A percentile compares a stretch with the other conserved stretches of the same genome.
These are phyloP conservation scores for Achlya flavicornis DNA, from an alignment of 2,888 invertebrate species.

Conservation along the genomic window DNA sequence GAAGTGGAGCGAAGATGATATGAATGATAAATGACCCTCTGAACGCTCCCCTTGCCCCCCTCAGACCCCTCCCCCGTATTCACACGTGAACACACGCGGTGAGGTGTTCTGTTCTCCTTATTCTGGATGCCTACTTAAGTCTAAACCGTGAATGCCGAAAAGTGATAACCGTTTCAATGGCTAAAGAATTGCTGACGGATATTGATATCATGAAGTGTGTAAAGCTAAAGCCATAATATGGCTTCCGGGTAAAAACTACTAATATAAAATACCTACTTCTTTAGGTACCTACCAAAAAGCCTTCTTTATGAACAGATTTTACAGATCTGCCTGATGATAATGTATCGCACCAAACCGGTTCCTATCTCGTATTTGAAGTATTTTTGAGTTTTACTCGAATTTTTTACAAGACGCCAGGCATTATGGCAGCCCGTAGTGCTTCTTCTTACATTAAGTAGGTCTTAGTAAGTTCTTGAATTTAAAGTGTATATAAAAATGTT, in stretches of 20 bases:
- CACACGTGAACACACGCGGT: slow-evolving; percentile 78
- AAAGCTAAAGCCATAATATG: slow-evolving; percentile 22
- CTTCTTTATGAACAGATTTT: background rate
- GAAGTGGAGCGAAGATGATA: slow-evolving; percentile 85
- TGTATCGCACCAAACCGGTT: too few species aligned
- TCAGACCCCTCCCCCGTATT: slow-evolving; percentile 50
- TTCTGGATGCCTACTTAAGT: slow-evolving; percentile 70
- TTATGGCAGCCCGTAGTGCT: too few species aligned
- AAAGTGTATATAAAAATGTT: background rate
- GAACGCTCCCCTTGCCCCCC: slow-evolving; percentile 54
- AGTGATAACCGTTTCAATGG: slow-evolving; percentile 69
- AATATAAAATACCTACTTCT: background rate
- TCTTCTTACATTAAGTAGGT: too few species aligned
- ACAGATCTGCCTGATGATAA: too few species aligned
- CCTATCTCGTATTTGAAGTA: too few species aligned
- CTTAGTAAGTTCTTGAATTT: too few species aligned
- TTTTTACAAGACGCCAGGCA: too few species aligned
- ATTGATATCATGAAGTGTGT: slow-evolving; percentile 51
- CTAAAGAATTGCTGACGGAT: slow-evolving; percentile 65
- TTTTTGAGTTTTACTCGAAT: too few species aligned
- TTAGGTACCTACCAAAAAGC: background rate
- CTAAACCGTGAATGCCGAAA: slow-evolving; percentile 63
- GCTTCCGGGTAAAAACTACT: background rate
- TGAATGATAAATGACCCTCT: slow-evolving; percentile 84
- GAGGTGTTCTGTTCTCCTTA: slow-evolving; percentile 70